Base-by-base conservation (phyloP, 2,797 vertebrate genomes). In the Pogoniulus pusillus region DNA sequence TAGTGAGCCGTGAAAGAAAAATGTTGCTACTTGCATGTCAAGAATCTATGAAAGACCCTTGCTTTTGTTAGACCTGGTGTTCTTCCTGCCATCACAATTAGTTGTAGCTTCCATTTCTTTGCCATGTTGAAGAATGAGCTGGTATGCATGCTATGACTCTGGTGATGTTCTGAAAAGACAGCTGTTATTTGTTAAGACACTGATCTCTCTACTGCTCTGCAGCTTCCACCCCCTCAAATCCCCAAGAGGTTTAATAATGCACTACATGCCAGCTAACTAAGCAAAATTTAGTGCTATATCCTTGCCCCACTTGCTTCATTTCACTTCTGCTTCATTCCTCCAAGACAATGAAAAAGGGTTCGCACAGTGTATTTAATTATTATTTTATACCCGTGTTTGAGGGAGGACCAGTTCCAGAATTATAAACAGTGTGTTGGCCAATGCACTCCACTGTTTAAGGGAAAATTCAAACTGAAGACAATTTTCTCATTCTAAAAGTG, bases 1-100 rank as follows among this genome's bases (percentile, higher is more conserved):
- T 89, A 89, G 75, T 60, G 84, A 85, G 47, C 45, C 91, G 82
- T 84, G 77, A 65, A 64, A 75, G 51, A 22, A 8, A 93, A 89
- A 54, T 39, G 26, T 49, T 60, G 35, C 26, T 64, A 75, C 57
- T 78, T 13, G 2, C 12, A 58, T n/a, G 47, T 45, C 70, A 75
- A 34, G 51, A 75, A 57, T 64, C 34, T 85, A 82, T 45, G 29
- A 45, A 80, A 94, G 62, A 85, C 4, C 37, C 27, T 34, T 79
- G 35, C 19, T 4, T 5, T 13, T 58, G 39, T 35, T 35, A 10
- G 34, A 76, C 35, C 35, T 75, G 16, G 32, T 53, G 54, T 53
- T 85, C 66, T 79, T 37, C 73, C 92, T 8, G 7, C 37, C 34
- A 35, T 60, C 7, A 29, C 12, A 62, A 12, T 30, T 73, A 30